Conservation (phyloP, 2,113 vertebrate genomes). For the Elgaria multicarinata region DNA sequence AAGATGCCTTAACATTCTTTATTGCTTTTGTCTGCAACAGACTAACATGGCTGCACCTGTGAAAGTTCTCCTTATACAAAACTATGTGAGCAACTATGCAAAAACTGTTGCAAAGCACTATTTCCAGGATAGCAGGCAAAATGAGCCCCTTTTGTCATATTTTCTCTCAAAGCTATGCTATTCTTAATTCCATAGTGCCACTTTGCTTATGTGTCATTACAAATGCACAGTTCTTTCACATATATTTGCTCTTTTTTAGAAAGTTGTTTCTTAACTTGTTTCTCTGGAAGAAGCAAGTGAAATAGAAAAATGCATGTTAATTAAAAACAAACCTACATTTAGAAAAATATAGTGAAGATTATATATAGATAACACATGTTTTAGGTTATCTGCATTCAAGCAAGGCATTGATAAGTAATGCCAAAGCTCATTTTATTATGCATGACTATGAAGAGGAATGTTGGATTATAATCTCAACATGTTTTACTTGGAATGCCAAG, state of each 20-base stretch:
- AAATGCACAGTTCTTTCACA: neutral
- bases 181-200: neutral
- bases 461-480: neutral
- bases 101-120: neutral
- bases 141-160: neutral
- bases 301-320: neutral
- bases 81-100: neutral
- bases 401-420: neutral
- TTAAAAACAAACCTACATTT: neutral
- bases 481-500: neutral
- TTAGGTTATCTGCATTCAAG: constrained; percentile 16
- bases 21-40: neutral
- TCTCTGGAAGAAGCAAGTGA: neutral
- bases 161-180: neutral
- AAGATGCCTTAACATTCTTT: neutral
- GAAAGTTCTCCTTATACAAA: neutral
- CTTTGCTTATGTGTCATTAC: neutral
- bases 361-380: constrained; percentile 9
- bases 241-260: neutral
- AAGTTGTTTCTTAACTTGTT: neutral
- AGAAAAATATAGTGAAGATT: neutral
- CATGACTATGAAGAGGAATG: constrained; percentile 30
- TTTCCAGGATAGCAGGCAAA: neutral
- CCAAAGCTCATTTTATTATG: constrained; percentile 15
- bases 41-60: neutral